Percentiles rank a stretch among this genome's conserved stretches.
Evolutionary conservation across 2,113 vertebrate genomes (phyloP).

Genomic region (Percina caprodes): DNA sequence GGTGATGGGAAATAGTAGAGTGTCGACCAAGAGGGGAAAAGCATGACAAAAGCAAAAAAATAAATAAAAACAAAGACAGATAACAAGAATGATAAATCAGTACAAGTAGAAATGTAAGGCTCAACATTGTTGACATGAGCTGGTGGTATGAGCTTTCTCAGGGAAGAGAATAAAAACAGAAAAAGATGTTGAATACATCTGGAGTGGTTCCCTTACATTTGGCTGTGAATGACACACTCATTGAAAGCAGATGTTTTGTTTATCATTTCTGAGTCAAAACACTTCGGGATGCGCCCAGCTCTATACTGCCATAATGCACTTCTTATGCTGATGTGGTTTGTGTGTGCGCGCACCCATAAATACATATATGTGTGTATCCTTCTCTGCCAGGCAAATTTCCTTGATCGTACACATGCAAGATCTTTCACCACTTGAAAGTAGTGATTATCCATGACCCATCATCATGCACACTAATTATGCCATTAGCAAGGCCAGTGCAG

Average conservation of each 20-base stretch:
- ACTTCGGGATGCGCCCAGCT: not conserved
- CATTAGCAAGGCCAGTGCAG: constrained; percentile 54
- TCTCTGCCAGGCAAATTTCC: constrained; percentile 20
- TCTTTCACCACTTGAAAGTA: constrained; percentile 60
- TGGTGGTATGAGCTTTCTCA: constrained; percentile 12
- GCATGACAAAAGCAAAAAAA: not conserved
- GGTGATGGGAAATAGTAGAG: not conserved
- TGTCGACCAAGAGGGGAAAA: not conserved
- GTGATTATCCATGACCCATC: constrained; percentile 74
- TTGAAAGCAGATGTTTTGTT: constrained; percentile 49
- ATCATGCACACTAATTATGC: constrained; percentile 66
- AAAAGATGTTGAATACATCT: not conserved
- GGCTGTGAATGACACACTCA: constrained; percentile 32
- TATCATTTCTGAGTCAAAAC: constrained; percentile 37
- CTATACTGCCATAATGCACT: not conserved
- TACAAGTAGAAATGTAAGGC: not conserved
- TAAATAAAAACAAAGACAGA: not conserved
- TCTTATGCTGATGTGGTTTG: constrained; percentile 17
- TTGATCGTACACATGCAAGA: constrained; percentile 51
- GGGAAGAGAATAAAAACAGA: not conserved
- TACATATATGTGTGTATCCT: constrained; percentile 20
- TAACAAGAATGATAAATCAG: not conserved
- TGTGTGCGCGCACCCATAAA: not conserved
- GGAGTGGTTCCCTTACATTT: not conserved
- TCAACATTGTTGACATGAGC: not conserved